Evolutionary conservation across 2,888 invertebrate species (phyloP).

Genomic region (Leptura quadrifasciata): DNA sequence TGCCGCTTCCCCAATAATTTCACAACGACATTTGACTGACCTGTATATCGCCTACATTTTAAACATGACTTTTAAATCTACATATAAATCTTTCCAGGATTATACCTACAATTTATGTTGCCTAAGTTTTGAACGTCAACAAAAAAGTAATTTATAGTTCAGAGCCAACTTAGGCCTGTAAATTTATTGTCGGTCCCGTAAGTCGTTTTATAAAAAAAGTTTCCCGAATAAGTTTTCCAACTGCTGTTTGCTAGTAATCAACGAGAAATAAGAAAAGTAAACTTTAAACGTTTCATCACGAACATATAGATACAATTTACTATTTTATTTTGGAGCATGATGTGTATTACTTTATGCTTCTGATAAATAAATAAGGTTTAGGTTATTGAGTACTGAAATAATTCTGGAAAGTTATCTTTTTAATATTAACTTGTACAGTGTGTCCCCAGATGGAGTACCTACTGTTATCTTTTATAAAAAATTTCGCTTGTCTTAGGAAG

Average conservation of each 20-base stretch:
- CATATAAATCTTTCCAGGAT: neutral
- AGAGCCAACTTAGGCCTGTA: neutral
- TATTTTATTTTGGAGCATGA: too few species aligned
- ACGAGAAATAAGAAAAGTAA: neutral
- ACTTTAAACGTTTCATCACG: neutral
- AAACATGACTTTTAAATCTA: neutral
- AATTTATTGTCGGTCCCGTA: neutral
- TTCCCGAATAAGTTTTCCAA: neutral
- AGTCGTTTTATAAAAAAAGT: neutral
- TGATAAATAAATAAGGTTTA: too few species aligned
- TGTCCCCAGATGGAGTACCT: too few species aligned
- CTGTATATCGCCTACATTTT: neutral
- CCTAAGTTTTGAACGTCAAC: neutral
- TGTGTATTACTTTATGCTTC: too few species aligned
- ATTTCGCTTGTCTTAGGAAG: too few species aligned
- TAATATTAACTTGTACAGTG: too few species aligned
- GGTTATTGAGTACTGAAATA: too few species aligned
- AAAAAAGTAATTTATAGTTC: neutral
- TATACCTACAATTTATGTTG: neutral
- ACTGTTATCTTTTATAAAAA: too few species aligned
- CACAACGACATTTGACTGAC: neutral
- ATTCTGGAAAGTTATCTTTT: too few species aligned
- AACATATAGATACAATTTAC: neutral
- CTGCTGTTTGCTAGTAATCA: neutral
- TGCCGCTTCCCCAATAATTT: neutral